Conservation (phyloP, 1,140 invertebrate species). For the Brevipalpus yothersi region DNA sequence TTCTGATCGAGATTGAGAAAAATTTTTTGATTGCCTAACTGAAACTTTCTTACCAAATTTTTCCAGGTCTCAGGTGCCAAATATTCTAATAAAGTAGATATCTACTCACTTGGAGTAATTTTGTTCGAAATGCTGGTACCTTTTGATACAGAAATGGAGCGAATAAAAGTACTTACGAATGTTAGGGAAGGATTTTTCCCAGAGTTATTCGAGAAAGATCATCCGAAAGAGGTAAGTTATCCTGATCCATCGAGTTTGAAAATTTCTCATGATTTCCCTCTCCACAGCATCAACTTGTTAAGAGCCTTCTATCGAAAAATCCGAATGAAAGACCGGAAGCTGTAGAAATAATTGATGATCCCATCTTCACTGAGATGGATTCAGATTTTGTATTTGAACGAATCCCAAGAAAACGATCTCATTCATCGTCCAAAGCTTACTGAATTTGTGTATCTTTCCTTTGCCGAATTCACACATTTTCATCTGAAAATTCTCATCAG, state of each 20-base stretch:
- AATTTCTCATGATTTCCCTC: neutral
- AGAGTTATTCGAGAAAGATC: constrained; percentile 3
- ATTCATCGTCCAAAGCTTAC: neutral
- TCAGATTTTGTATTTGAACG: neutral
- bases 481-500: no score
- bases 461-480: no score
- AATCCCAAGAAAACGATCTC: neutral
- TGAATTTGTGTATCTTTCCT: neutral
- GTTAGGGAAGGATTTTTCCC: constrained; percentile 7
- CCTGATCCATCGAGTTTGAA: neutral
- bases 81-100: constrained; percentile 87
- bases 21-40: neutral
- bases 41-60: neutral
- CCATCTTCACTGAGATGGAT: neutral
- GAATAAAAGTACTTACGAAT: constrained; percentile 23
- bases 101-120: constrained; percentile 81
- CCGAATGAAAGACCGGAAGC: constrained; percentile 48
- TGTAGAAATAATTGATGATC: constrained; percentile 29
- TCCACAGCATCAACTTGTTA: constrained; percentile 36
- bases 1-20: no score
- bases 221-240: constrained; percentile 7
- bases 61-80: constrained; percentile 25
- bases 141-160: constrained; percentile 71
- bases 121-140: constrained; percentile 71
- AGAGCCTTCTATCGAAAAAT: constrained; percentile 43